These are phyloP conservation scores for Neofelis nebulosa DNA, from an alignment of 2,113 vertebrate species.

Conservation along the genomic window DNA sequence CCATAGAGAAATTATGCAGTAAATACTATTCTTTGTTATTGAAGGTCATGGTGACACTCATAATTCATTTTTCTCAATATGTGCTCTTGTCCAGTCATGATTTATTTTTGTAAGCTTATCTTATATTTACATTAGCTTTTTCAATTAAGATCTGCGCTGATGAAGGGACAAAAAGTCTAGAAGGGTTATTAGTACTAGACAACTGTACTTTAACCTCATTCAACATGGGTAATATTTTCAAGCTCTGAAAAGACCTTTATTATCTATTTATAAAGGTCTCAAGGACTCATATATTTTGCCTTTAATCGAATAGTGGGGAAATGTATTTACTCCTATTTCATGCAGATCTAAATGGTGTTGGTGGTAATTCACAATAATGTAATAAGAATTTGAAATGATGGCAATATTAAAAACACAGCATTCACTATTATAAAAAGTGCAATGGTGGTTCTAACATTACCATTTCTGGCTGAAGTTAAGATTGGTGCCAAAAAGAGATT, in stretches of 20 bases:
- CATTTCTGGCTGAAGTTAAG: conserved; percentile 15
- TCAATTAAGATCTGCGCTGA: conserved; percentile 62
- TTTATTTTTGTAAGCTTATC: conserved; percentile 75
- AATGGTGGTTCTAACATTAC: conserved; percentile 49
- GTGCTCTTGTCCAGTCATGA: conserved; percentile 67
- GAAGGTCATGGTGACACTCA: conserved; percentile 53
- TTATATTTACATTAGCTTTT: conserved; percentile 70
- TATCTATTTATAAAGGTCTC: conserved; percentile 27
- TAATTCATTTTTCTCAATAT: conserved; percentile 76
- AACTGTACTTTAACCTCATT: conserved; percentile 48
- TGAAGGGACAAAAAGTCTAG: conserved; percentile 43
- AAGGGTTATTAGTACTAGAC: conserved; percentile 22
- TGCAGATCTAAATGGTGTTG: conserved; percentile 43
- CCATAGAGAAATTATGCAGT: conserved; percentile 35
- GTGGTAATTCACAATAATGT: conserved; percentile 30
- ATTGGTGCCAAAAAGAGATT: conserved; percentile 50
- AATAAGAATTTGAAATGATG: conserved; percentile 64
- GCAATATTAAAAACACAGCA: conserved; percentile 32
- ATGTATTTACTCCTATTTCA: conserved; percentile 30
- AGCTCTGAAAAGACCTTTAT: conserved; percentile 23
- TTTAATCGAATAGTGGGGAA: conserved; percentile 33
- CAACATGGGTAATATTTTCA: conserved; percentile 27
- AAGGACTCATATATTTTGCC: conserved; percentile 2
- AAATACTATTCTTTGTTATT: conserved; percentile 58
- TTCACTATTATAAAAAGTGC: neutral